Percentiles rank a stretch among this genome's conserved stretches.
These are phyloP conservation scores for Panopea generosa DNA, from an alignment of 2,888 invertebrate species.

Conservation along the genomic window DNA sequence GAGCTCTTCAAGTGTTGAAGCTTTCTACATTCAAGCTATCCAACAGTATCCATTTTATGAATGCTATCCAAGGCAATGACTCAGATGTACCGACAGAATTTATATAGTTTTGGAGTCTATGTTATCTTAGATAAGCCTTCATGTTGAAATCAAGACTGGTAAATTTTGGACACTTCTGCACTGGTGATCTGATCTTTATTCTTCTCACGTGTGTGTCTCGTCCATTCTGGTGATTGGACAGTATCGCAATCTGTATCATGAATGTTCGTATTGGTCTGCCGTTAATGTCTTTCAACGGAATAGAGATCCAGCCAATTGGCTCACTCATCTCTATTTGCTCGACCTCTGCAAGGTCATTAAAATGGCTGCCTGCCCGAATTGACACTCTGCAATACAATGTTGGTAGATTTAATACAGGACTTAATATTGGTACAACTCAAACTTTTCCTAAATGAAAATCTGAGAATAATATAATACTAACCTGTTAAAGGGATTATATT, in stretches of 20 bases:
- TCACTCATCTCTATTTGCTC: conserved; percentile 97
- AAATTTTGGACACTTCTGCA: conserved; percentile 89
- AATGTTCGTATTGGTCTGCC: conserved; percentile 95
- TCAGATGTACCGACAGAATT: too few relatives aligned
- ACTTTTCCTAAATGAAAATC: too few relatives aligned
- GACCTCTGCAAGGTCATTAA: conserved; percentile 97
- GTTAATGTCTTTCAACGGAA: conserved; percentile 92
- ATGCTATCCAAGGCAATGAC: too few relatives aligned
- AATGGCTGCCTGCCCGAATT: conserved; percentile 95
- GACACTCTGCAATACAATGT: conserved; percentile 75
- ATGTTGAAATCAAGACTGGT: conserved; percentile 84
- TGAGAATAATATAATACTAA: too few relatives aligned
- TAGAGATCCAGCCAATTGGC: conserved; percentile 98
- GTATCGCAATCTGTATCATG: conserved; percentile 87
- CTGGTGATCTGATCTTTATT: conserved; percentile 97
- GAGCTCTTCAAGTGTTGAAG: too few relatives aligned
- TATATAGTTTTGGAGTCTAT: too few relatives aligned
- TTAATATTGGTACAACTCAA: neutral
- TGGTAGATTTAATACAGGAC: neutral
- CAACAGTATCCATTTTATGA: too few relatives aligned
- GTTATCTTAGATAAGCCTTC: conserved; percentile 69
- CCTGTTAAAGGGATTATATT: too few relatives aligned
- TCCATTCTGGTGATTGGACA: conserved; percentile 99
- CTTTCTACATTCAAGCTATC: too few relatives aligned
- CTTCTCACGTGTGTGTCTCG: conserved; percentile 99